Conservation (phyloP, 1,140 invertebrate genomes). For the Mya arenaria region DNA sequence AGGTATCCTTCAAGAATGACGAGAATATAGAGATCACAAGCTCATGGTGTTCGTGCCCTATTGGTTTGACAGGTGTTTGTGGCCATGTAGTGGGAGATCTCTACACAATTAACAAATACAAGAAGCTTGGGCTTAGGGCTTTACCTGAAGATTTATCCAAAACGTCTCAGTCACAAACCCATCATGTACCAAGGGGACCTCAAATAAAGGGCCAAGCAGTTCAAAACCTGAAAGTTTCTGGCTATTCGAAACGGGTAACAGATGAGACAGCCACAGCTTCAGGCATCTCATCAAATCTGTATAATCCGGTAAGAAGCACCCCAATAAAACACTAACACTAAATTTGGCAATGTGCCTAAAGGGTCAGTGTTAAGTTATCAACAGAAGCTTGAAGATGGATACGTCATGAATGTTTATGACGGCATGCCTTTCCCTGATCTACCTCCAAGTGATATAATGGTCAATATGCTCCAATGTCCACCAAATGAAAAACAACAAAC, state of each 20-base stretch:
- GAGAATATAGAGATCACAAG: not conserved
- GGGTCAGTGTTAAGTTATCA: slow-evolving; percentile 50
- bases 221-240: slow-evolving; percentile 9
- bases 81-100: slow-evolving; percentile 32
- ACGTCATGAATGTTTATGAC: slow-evolving; percentile 45
- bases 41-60: slow-evolving; percentile 42
- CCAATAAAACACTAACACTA: slow-evolving; percentile 5
- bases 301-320: slow-evolving; percentile 24
- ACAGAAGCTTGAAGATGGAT: slow-evolving; percentile 26
- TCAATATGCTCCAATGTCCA: not conserved
- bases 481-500: not conserved
- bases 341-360: slow-evolving; percentile 40
- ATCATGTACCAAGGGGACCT: slow-evolving; percentile 49
- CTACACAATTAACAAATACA: slow-evolving; percentile 25
- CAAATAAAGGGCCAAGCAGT: slow-evolving; percentile 19
- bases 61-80: slow-evolving; percentile 32
- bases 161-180: slow-evolving; percentile 53
- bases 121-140: not conserved
- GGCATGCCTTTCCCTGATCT: slow-evolving; percentile 30
- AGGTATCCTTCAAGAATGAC: not conserved
- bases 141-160: slow-evolving; percentile 53
- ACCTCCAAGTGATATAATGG: slow-evolving; percentile 24
- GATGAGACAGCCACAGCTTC: not conserved
- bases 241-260: slow-evolving; percentile 30
- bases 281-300: slow-evolving; percentile 48